Evolutionary conservation across 2,888 invertebrate genomes (phyloP).

Genomic region (Syrphus vitripennis): DNA sequence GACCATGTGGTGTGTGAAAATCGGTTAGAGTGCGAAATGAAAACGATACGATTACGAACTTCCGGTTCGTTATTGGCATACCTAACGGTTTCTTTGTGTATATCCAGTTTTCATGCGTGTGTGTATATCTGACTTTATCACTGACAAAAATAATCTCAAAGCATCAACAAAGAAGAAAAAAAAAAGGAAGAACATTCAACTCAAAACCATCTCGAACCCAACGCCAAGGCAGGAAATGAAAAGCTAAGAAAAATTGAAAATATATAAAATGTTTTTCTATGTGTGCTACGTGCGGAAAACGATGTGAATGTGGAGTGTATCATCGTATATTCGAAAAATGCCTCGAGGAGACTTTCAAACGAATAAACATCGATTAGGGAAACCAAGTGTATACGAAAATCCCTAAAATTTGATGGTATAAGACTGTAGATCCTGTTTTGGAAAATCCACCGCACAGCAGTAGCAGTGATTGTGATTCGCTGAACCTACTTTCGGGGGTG

Average conservation of each 20-base stretch:
- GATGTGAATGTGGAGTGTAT: background rate
- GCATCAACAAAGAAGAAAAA: background rate
- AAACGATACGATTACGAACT: conserved; percentile 38
- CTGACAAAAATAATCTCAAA: background rate
- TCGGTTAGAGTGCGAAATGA: conserved; percentile 5
- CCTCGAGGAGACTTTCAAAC: conserved; percentile 53
- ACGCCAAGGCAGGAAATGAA: conserved; percentile 1
- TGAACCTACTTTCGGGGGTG: background rate
- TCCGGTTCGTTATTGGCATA: conserved; percentile 41
- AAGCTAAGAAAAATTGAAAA: background rate
- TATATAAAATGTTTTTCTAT: background rate
- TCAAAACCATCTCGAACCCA: too few relatives aligned
- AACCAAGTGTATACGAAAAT: conserved; percentile 56
- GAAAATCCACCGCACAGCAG: background rate
- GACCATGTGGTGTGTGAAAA: background rate
- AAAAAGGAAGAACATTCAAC: background rate
- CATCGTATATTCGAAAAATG: conserved; percentile 1
- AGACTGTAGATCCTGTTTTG: conserved; percentile 11
- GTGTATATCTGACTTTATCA: conserved; percentile 10
- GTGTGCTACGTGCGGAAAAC: background rate
- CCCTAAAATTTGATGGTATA: conserved; percentile 52
- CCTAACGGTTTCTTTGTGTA: conserved; percentile 9
- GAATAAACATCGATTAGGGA: conserved; percentile 65
- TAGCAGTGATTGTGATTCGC: too few relatives aligned
- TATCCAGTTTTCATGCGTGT: background rate